Evolutionary conservation across 1,140 invertebrate species (phyloP).

Genomic region (Plodia interpunctella): DNA sequence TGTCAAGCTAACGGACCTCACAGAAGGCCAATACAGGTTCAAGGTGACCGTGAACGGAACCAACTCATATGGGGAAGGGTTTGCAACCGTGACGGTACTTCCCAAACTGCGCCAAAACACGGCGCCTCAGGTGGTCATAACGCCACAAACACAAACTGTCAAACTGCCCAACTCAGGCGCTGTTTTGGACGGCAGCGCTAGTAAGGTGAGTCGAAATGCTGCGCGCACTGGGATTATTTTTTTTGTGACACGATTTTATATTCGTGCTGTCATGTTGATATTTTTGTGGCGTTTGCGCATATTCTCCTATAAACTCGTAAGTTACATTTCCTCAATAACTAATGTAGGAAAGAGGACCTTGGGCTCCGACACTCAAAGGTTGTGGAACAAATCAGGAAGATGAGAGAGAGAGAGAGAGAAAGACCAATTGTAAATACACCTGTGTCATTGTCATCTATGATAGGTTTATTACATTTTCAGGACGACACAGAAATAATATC

Average conservation of each 20-base stretch:
- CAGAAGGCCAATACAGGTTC: slow-evolving; percentile 92
- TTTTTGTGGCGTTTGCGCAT: no score
- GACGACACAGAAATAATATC: slow-evolving; percentile 91
- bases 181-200: slow-evolving; percentile 89
- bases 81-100: slow-evolving; percentile 94
- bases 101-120: slow-evolving; percentile 92
- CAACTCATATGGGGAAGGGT: slow-evolving; percentile 88
- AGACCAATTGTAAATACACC: no score
- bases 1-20: slow-evolving; percentile 86
- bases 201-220: slow-evolving; percentile 63
- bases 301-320: no score
- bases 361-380: no score
- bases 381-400: no score
- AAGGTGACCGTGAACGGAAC: slow-evolving; percentile 89
- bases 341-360: no score
- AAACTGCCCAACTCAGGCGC: slow-evolving; percentile 93
- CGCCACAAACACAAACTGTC: slow-evolving; percentile 88
- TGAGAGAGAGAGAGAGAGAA: no score
- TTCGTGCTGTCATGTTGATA: no score
- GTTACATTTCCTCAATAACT: no score
- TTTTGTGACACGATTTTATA: no score
- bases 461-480: slow-evolving; percentile 24
- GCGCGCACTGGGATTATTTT: no score
- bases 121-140: slow-evolving; percentile 91
- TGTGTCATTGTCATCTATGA: no score